Evolutionary conservation across 2,113 vertebrate species (phyloP).

Genomic region (Odontesthes bonariensis): DNA sequence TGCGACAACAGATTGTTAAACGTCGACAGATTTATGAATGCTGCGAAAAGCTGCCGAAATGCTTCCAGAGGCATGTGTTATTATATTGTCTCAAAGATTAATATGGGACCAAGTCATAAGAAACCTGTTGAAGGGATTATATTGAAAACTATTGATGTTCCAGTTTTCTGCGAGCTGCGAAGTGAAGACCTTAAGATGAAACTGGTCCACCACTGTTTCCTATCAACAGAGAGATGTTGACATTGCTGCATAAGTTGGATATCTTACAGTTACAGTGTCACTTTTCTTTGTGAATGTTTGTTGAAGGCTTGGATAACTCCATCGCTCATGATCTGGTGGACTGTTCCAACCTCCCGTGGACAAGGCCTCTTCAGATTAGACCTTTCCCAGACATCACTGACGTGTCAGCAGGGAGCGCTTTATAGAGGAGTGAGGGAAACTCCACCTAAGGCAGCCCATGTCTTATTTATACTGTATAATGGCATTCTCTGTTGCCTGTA

Average conservation of each 20-base stretch:
- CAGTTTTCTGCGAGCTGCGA: background rate
- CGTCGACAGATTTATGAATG: background rate
- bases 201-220: background rate
- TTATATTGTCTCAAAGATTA: background rate
- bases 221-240: background rate
- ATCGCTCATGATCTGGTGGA: constrained; percentile 18
- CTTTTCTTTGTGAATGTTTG: background rate
- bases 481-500: constrained; percentile 51
- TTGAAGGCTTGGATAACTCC: background rate
- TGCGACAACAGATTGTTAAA: no score
- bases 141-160: background rate
- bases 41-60: background rate
- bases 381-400: constrained; percentile 42
- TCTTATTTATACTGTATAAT: constrained; percentile 51
- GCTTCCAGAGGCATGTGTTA: background rate
- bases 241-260: background rate
- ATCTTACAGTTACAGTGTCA: background rate
- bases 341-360: background rate
- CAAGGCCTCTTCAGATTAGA: constrained; percentile 28
- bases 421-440: constrained; percentile 66
- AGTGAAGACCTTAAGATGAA: background rate
- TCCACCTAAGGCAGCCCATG: constrained; percentile 59
- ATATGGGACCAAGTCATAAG: background rate
- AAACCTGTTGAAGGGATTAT: background rate
- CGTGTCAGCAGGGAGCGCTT: constrained; percentile 47